phyloP scores from a whole-genome alignment of 2,888 invertebrate genomes.

The Erannis defoliaria region DNA sequence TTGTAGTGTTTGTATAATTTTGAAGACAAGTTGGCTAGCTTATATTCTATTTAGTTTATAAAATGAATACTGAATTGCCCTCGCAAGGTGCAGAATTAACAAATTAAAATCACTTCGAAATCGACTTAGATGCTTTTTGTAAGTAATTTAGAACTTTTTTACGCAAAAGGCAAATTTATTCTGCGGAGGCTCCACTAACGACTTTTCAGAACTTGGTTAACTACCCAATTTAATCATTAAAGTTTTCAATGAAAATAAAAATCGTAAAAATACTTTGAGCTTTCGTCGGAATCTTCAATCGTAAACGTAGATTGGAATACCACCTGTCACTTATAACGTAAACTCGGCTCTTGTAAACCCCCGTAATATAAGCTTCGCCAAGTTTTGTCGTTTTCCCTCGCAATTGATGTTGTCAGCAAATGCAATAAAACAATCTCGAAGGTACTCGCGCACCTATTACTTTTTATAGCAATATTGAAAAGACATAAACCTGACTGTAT shows the following conservation, averaged over 20 bases:
- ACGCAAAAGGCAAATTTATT: constrained; percentile 39
- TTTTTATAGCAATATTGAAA: constrained; percentile 56
- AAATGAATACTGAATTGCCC: neutral
- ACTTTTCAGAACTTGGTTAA: constrained; percentile 46
- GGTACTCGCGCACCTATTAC: constrained; percentile 52
- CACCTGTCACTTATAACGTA: constrained; percentile 59
- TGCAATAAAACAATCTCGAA: constrained; percentile 54
- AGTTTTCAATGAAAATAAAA: constrained; percentile 50
- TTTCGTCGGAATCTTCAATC: constrained; percentile 54
- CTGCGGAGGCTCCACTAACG: constrained; percentile 43
- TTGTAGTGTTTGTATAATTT: no score
- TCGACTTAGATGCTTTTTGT: constrained; percentile 37
- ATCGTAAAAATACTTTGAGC: constrained; percentile 52
- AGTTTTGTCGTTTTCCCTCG: constrained; percentile 46
- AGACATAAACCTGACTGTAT: constrained; percentile 55
- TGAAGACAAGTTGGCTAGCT: no score
- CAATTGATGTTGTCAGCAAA: constrained; percentile 53
- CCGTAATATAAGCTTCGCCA: constrained; percentile 48
- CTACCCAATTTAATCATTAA: constrained; percentile 47
- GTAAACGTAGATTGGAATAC: constrained; percentile 60
- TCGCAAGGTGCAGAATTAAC: constrained; percentile 11
- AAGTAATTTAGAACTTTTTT: constrained; percentile 39
- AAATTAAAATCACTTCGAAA: constrained; percentile 38
- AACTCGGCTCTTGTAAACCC: constrained; percentile 41
- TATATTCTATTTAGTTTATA: no score